Conservation (phyloP, 1,140 invertebrate genomes). For the Brachionus asplanchnoidis region DNA sequence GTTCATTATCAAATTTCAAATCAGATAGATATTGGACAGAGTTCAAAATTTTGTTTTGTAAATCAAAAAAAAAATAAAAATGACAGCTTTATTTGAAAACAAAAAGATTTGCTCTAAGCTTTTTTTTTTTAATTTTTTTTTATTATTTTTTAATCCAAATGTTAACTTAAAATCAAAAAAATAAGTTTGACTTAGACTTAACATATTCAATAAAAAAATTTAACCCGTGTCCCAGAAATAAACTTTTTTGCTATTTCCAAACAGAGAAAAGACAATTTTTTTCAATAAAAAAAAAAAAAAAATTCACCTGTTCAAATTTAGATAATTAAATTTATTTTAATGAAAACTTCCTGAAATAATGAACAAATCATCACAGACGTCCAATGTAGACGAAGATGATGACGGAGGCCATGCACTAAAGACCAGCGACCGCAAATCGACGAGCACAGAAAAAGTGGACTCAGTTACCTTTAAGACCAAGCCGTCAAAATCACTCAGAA, state of each 20-base stretch:
- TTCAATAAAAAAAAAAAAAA: background rate
- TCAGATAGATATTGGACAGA: background rate
- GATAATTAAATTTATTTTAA: background rate
- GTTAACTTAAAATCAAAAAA: background rate
- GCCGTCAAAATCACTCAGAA: background rate
- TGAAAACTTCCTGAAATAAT: conserved; percentile 16
- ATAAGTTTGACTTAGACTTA: background rate
- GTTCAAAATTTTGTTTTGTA: background rate
- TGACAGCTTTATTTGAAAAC: background rate
- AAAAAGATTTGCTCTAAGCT: background rate
- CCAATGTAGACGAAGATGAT: conserved; percentile 1
- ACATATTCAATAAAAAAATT: background rate
- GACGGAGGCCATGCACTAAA: background rate
- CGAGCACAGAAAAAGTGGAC: background rate
- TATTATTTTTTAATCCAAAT: background rate
- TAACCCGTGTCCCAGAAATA: background rate
- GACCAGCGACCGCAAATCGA: background rate
- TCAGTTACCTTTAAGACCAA: background rate
- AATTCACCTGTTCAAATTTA: background rate
- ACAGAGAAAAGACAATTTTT: background rate
- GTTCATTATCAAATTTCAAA: background rate
- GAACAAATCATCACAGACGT: conserved; percentile 21
- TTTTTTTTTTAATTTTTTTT: background rate
- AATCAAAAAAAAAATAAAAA: background rate
- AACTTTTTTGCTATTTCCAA: background rate